Percentiles rank a stretch among this genome's conserved stretches.
These are phyloP conservation scores for Holothuria glaberrima DNA, from an alignment of 35 echinoderm and acorn worm species.

Conservation along the genomic window DNA sequence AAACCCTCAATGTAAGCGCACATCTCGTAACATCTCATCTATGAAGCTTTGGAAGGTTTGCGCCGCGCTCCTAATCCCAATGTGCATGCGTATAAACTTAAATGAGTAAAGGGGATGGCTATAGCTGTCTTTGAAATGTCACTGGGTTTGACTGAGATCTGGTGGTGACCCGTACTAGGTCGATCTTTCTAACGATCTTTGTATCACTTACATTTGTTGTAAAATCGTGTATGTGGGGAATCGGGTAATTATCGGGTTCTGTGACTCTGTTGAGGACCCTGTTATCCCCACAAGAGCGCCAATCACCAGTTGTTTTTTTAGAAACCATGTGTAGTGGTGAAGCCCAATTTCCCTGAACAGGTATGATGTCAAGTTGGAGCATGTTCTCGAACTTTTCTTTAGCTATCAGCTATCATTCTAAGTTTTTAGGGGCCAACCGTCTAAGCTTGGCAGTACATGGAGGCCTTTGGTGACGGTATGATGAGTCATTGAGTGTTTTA, in stretches of 20 bases:
- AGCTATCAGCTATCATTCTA: constrained; percentile 51
- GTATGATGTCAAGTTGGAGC: constrained; percentile 63
- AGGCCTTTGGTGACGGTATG: background rate
- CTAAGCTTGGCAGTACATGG: background rate
- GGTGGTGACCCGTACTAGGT: constrained; percentile 67
- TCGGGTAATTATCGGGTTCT: constrained; percentile 67
- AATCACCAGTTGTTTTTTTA: constrained; percentile 72
- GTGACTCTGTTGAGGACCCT: constrained; percentile 60
- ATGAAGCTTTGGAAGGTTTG: constrained; percentile 77
- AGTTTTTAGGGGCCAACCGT: constrained; percentile 47
- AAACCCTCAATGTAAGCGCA: constrained; percentile 67
- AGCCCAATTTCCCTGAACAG: constrained; percentile 56
- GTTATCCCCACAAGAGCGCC: constrained; percentile 80
- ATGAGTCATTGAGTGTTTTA: background rate
- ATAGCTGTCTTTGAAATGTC: constrained; percentile 68
- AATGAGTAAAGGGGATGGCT: constrained; percentile 63
- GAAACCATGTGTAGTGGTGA: constrained; percentile 70
- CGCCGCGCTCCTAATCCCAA: constrained; percentile 61
- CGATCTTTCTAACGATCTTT: constrained; percentile 55
- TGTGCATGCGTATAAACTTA: constrained; percentile 66
- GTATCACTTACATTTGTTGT: too few species aligned
- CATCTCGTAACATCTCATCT: constrained; percentile 41
- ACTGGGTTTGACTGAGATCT: constrained; percentile 63
- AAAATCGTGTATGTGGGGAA: too few species aligned
- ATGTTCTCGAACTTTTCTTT: constrained; percentile 59